These are phyloP conservation scores for Drosophila simulans DNA, from an alignment of 1,140 invertebrate genomes.

Conservation along the genomic window DNA sequence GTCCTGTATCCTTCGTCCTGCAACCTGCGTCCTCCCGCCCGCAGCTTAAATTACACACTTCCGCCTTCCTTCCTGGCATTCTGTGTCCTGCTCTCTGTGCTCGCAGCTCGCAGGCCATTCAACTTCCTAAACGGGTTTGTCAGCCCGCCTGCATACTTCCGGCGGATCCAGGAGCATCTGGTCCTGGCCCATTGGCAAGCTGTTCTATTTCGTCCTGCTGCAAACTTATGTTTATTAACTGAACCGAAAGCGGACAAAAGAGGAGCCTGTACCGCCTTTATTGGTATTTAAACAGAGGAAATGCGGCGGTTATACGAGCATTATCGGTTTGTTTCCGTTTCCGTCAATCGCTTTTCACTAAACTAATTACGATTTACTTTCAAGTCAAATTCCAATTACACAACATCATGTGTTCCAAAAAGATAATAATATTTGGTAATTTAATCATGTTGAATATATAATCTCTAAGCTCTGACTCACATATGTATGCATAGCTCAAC, in stretches of 20 bases:
- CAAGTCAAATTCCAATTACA: no score
- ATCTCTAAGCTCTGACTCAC: neutral
- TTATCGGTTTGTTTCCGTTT: conserved; percentile 1
- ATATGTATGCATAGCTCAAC: conserved; percentile 1
- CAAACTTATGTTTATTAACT: conserved; percentile 35
- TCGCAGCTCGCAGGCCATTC: conserved; percentile 20
- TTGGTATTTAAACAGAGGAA: conserved; percentile 21
- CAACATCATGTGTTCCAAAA: neutral
- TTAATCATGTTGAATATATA: neutral
- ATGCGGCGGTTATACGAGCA: neutral
- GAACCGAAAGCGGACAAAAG: neutral
- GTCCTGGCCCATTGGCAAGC: conserved; percentile 2
- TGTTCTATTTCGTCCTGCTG: neutral
- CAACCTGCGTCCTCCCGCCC: conserved; percentile 19
- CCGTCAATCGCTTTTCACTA: neutral
- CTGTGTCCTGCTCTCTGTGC: neutral
- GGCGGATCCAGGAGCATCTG: conserved; percentile 5
- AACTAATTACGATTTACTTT: neutral
- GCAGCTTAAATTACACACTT: conserved; percentile 78
- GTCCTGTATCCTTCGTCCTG: conserved; percentile 4
- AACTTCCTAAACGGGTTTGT: conserved; percentile 55
- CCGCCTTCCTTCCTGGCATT: conserved; percentile 66
- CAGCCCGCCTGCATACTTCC: conserved; percentile 43
- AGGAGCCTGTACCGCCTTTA: conserved; percentile 1
- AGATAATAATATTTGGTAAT: no score